A percentile compares a stretch with the other conserved stretches of the same genome.
Conservation (phyloP, 2,113 vertebrate genomes). For the Vireo altiloquus region DNA sequence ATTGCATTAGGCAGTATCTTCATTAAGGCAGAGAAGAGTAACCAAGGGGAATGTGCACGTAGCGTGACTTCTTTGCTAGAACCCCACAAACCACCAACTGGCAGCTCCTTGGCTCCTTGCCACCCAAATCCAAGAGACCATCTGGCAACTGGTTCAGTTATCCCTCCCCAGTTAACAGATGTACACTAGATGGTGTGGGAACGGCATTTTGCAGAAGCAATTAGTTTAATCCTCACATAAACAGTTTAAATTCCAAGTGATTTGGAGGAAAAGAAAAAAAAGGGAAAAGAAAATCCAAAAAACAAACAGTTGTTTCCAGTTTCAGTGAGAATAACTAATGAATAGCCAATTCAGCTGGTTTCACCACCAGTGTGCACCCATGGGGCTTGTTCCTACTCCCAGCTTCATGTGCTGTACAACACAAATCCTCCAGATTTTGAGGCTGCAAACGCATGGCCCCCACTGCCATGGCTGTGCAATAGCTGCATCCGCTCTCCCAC, state of each 20-base stretch:
- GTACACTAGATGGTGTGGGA: conserved; percentile 46
- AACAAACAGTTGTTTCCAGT: background rate
- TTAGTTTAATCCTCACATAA: conserved; percentile 66
- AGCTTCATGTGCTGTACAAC: accelerated
- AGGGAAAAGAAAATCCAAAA: background rate
- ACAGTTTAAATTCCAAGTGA: conserved; percentile 57
- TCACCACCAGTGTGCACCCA: accelerated
- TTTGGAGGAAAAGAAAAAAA: background rate
- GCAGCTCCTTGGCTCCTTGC: conserved; percentile 52
- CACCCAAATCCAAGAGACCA: conserved; percentile 66
- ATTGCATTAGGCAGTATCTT: conserved; percentile 46
- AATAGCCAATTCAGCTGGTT: background rate
- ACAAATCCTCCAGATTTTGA: background rate
- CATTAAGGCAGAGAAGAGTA: conserved; percentile 28
- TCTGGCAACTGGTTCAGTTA: conserved; percentile 59
- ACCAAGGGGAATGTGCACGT: background rate
- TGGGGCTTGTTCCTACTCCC: background rate
- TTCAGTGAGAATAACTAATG: background rate
- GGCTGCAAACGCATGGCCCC: background rate
- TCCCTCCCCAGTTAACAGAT: conserved; percentile 51
- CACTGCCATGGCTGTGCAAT: background rate
- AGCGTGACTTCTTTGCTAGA: conserved; percentile 43
- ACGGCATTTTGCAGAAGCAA: conserved; percentile 51
- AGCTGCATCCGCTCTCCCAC: accelerated
- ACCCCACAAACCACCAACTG: conserved; percentile 57